These are phyloP conservation scores for human (Homo sapiens) DNA, from an alignment of 2,113 vertebrate species.

Conservation along the genomic window DNA sequence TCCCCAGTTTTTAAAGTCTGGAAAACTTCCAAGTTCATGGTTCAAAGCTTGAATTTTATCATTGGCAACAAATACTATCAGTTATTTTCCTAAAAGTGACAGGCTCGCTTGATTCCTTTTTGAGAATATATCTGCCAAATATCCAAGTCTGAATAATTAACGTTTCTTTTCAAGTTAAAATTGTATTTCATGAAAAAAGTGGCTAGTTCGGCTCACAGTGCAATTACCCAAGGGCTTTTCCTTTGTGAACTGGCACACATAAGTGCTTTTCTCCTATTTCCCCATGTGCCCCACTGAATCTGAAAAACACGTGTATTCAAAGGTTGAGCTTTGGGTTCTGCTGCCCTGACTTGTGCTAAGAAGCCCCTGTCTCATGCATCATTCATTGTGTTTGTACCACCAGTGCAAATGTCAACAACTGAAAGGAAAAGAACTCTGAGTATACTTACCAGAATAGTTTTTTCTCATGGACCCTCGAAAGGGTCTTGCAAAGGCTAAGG, in stretches of 20 bases:
- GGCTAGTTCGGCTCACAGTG: background rate
- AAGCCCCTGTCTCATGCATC: background rate
- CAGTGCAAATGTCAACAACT: background rate
- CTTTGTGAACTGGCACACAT: fast-evolving
- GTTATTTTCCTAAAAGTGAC: background rate
- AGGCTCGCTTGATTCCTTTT: conserved; percentile 11
- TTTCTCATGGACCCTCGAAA: background rate
- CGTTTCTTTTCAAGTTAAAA: background rate
- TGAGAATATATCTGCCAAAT: background rate
- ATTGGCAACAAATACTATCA: background rate
- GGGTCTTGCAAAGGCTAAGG: too few species aligned
- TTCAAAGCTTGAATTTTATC: background rate
- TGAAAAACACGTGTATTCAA: background rate
- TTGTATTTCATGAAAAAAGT: background rate
- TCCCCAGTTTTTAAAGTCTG: background rate
- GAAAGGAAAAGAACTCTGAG: background rate
- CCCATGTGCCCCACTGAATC: background rate
- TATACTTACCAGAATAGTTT: background rate
- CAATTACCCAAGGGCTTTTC: background rate
- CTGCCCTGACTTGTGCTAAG: background rate
- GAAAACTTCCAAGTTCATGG: background rate
- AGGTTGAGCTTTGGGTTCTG: background rate
- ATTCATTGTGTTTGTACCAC: background rate
- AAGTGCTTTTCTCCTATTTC: background rate
- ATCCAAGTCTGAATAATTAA: background rate